These are phyloP conservation scores for Sinella curviseta DNA, from an alignment of 1,140 invertebrate genomes.

Conservation along the genomic window DNA sequence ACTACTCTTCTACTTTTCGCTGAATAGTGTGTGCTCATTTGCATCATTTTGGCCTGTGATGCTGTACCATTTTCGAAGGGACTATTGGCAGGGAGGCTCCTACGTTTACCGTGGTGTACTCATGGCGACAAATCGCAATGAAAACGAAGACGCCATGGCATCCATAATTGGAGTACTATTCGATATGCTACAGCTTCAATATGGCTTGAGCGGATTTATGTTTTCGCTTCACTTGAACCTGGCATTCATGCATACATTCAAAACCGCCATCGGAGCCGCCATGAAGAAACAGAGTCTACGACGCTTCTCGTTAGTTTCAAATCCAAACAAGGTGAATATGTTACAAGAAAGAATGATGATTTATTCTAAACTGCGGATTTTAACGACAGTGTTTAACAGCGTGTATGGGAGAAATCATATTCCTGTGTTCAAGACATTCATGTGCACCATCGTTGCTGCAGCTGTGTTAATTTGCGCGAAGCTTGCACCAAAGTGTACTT, in stretches of 20 bases:
- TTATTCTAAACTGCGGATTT: background rate
- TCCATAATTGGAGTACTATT: background rate
- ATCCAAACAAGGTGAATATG: background rate
- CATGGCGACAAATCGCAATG: background rate
- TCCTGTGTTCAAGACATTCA: background rate
- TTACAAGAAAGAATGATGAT: background rate
- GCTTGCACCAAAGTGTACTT: background rate
- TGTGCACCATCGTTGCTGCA: background rate
- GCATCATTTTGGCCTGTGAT: background rate
- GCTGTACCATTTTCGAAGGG: background rate
- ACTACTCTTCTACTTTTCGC: no score
- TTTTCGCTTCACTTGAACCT: background rate
- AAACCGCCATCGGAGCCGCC: no score
- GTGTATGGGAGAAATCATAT: background rate
- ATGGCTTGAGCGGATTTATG: background rate
- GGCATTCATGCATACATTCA: no score
- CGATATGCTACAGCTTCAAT: background rate
- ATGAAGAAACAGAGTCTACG: no score
- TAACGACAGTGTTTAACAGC: background rate
- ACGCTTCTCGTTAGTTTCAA: no score
- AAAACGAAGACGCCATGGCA: background rate
- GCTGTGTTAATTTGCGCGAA: background rate
- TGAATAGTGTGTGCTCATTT: no score
- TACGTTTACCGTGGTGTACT: background rate
- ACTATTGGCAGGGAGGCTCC: background rate